These are phyloP conservation scores for Drosophila mimetica DNA, from an alignment of 2,888 invertebrate species.

Conservation along the genomic window DNA sequence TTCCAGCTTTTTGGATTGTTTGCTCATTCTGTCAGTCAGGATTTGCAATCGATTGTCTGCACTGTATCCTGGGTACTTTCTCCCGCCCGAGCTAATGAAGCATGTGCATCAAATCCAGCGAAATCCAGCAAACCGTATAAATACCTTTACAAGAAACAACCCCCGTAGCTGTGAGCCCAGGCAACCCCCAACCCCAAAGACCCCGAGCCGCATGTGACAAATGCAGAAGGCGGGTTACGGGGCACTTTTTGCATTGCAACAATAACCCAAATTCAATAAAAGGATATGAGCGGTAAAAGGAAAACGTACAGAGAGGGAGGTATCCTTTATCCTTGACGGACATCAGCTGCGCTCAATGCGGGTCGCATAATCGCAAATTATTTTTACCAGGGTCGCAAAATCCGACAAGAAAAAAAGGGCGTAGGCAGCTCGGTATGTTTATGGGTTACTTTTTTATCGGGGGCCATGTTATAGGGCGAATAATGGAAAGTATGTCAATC, in stretches of 20 bases:
- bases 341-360: constrained; percentile 69
- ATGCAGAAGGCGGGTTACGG: constrained; percentile 52
- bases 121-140: constrained; percentile 64
- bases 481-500: constrained; percentile 77
- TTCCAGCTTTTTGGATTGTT: constrained; percentile 6
- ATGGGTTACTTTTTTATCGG: constrained; percentile 31
- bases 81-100: constrained; percentile 62
- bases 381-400: constrained; percentile 49
- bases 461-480: constrained; percentile 57
- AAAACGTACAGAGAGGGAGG: constrained; percentile 32
- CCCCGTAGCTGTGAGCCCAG: constrained; percentile 18
- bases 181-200: constrained; percentile 7
- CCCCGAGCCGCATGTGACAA: constrained; percentile 54
- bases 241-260: constrained; percentile 62
- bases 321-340: constrained; percentile 49
- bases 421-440: constrained; percentile 20
- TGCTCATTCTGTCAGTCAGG: constrained; percentile 30
- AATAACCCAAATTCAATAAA: constrained; percentile 74
- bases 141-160: constrained; percentile 61
- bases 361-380: constrained; percentile 71
- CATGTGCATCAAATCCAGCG: constrained; percentile 58
- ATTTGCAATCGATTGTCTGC: constrained; percentile 24
- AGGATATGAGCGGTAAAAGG: constrained; percentile 60
- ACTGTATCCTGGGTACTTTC: constrained; percentile 12
- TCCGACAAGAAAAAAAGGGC: constrained; percentile 26